A percentile compares a stretch with the other conserved stretches of the same genome.
These are phyloP conservation scores for Brachionus plicatilis DNA, from an alignment of 1,140 invertebrate genomes.

Conservation along the genomic window DNA sequence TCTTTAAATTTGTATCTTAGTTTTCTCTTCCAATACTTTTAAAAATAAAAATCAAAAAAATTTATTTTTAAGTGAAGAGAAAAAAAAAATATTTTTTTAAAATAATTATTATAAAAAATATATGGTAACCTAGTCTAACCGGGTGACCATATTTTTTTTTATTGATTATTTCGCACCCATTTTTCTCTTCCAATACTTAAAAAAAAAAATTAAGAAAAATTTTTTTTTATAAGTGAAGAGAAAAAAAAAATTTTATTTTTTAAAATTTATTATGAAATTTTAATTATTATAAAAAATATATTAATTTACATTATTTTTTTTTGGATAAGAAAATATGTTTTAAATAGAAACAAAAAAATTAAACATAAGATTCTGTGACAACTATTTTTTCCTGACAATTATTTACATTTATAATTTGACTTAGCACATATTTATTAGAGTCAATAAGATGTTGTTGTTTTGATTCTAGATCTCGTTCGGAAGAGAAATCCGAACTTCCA, in stretches of 20 bases:
- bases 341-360: not conserved
- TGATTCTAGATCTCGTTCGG: not conserved
- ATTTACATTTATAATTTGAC: not conserved
- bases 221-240: too few species aligned
- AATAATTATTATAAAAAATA: not conserved
- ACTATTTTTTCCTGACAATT: not conserved
- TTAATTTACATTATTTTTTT: not conserved
- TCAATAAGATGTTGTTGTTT: not conserved
- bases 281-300: not conserved
- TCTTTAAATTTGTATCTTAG: not conserved
- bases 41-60: not conserved
- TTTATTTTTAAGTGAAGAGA: too few species aligned
- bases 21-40: too few species aligned
- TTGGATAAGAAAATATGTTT: not conserved
- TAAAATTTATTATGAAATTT: not conserved
- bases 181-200: too few species aligned
- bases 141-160: too few species aligned
- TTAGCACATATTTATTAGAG: not conserved
- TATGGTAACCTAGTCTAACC: too few species aligned
- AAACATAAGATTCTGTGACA: not conserved
- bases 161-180: too few species aligned
- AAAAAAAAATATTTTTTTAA: not conserved
- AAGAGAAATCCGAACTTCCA: conserved; percentile 31
- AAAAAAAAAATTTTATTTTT: not conserved
- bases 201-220: too few species aligned